These are phyloP conservation scores for Sinocyclocheilus maitianheensis DNA, from an alignment of 2,113 vertebrate species.

Conservation along the genomic window DNA sequence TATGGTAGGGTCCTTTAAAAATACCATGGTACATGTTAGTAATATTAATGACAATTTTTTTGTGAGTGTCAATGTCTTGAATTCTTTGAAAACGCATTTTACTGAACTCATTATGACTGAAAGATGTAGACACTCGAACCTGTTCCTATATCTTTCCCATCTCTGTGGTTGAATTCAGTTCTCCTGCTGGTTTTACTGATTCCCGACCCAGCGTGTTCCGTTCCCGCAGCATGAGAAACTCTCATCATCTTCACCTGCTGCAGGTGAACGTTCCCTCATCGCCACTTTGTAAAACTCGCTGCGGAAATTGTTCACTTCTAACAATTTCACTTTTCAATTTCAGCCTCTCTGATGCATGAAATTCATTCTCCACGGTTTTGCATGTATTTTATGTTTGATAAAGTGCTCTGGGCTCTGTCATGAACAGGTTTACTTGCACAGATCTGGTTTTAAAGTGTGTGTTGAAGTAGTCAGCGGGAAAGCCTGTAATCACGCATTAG, in stretches of 20 bases:
- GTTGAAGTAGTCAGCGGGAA: constrained; percentile 3
- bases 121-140: neutral
- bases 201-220: neutral
- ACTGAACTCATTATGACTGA: neutral
- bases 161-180: neutral
- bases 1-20: neutral
- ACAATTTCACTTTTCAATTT: neutral
- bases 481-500: constrained; percentile 6
- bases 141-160: neutral
- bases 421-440: neutral
- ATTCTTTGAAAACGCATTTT: neutral
- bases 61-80: neutral
- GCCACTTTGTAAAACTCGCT: neutral
- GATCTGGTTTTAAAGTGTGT: neutral
- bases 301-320: neutral
- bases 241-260: neutral
- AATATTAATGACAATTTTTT: neutral
- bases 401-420: neutral
- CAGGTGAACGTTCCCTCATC: neutral
- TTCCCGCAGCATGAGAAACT: neutral
- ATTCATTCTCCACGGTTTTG: neutral
- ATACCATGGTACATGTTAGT: neutral
- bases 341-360: neutral
- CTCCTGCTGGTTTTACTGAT: constrained; percentile 14
- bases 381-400: neutral